Evolutionary conservation across 2,888 invertebrate species (phyloP).

Genomic region (Panzeria rudis): DNA sequence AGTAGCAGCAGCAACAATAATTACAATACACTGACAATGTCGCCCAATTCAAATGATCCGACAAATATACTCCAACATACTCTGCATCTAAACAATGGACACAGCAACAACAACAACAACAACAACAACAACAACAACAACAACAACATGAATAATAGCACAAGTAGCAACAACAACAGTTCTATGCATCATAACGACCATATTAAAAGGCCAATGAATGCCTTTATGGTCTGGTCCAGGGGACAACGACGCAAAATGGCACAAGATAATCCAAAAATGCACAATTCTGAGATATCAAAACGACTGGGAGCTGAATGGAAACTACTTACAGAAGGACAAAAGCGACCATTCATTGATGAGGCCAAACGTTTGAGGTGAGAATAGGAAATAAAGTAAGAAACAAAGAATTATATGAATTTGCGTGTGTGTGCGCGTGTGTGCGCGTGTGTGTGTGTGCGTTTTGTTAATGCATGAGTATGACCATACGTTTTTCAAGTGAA

Average conservation of each 20-base stretch:
- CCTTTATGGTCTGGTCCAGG: slow-evolving; percentile 98
- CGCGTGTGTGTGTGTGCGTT: neutral
- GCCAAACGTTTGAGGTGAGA: slow-evolving; percentile 93
- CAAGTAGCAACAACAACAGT: slow-evolving; percentile 60
- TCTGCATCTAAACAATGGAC: slow-evolving; percentile 60
- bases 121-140: slow-evolving; percentile 25
- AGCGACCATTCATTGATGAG: slow-evolving; percentile 97
- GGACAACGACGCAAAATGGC: slow-evolving; percentile 97
- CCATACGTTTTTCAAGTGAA: slow-evolving; percentile 7
- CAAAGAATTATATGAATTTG: neutral
- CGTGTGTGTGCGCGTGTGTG: neutral
- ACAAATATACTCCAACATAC: slow-evolving; percentile 64
- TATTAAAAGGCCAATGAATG: slow-evolving; percentile 98
- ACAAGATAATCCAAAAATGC: slow-evolving; percentile 97
- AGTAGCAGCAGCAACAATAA: slow-evolving; percentile 65
- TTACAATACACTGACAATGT: slow-evolving; percentile 64
- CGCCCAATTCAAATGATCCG: slow-evolving; percentile 63
- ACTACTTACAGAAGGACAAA: slow-evolving; percentile 92
- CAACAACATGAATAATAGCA: slow-evolving; percentile 58
- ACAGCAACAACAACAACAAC: slow-evolving; percentile 54
- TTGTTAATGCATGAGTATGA: neutral
- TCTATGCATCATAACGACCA: slow-evolving; percentile 85
- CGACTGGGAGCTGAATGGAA: slow-evolving; percentile 97
- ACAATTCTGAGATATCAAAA: slow-evolving; percentile 95
- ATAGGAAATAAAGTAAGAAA: neutral